Evolutionary conservation across 1,140 invertebrate genomes (phyloP).

Genomic region (Procambarus clarkii): DNA sequence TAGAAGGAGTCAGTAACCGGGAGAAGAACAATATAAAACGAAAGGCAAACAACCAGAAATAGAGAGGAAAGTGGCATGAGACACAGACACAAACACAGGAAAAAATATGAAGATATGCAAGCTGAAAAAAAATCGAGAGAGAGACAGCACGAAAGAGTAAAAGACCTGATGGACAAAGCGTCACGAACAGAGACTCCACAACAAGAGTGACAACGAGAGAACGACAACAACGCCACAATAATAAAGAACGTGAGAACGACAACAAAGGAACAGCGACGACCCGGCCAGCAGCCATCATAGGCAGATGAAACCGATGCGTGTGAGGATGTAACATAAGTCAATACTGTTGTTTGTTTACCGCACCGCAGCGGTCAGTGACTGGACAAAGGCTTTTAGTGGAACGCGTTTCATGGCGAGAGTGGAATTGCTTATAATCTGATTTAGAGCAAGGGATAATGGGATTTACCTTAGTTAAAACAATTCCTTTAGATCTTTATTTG

Average conservation of each 20-base stretch:
- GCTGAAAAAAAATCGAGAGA: too few relatives aligned
- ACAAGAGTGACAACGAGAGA: neutral
- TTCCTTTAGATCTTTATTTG: neutral
- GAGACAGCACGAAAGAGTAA: too few relatives aligned
- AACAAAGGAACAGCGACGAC: neutral
- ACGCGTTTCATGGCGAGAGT: neutral
- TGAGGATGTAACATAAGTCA: neutral
- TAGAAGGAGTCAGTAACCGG: too few relatives aligned
- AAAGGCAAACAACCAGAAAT: too few relatives aligned
- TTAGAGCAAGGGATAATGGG: neutral
- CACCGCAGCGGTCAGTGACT: neutral
- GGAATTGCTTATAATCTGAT: slow-evolving; percentile 4
- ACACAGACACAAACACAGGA: too few relatives aligned
- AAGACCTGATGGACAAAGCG: too few relatives aligned
- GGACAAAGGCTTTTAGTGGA: neutral
- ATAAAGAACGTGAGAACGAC: neutral
- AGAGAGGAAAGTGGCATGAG: too few relatives aligned
- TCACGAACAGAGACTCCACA: neutral
- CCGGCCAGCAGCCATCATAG: neutral
- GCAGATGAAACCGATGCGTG: neutral
- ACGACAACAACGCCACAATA: neutral
- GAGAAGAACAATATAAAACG: too few relatives aligned
- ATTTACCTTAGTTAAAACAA: neutral
- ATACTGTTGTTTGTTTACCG: neutral
- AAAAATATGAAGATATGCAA: too few relatives aligned